Conservation (phyloP, 2,888 invertebrate species). For the Caenorhabditis macrosperma region DNA sequence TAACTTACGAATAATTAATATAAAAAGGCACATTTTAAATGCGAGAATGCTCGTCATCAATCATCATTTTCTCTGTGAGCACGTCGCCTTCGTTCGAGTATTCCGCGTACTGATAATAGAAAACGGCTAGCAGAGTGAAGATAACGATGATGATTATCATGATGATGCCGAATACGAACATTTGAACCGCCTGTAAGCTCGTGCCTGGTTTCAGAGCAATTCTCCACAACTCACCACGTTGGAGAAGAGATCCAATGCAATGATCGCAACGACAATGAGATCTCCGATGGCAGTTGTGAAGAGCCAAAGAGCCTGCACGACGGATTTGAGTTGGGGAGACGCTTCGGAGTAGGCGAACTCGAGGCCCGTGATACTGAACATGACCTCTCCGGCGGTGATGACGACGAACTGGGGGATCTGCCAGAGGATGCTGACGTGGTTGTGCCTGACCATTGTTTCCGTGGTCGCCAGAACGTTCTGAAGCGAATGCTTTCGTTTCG, state of each 20-base stretch:
- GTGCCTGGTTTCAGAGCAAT: background rate
- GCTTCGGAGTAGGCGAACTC: constrained; percentile 83
- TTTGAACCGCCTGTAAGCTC: constrained; percentile 63
- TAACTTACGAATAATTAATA: constrained; percentile 26
- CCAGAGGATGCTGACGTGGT: constrained; percentile 69
- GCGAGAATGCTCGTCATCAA: constrained; percentile 40
- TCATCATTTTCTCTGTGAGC: constrained; percentile 24
- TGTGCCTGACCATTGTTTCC: constrained; percentile 59
- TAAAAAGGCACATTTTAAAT: constrained; percentile 26
- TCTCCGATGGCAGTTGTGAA: constrained; percentile 94
- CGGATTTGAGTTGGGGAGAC: constrained; percentile 92
- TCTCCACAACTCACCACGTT: constrained; percentile 52
- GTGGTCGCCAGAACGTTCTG: constrained; percentile 35
- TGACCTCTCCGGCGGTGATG: constrained; percentile 81
- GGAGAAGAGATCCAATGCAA: constrained; percentile 57
- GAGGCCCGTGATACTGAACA: constrained; percentile 82
- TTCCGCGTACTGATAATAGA: constrained; percentile 84
- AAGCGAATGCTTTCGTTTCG: background rate
- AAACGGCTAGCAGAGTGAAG: constrained; percentile 88
- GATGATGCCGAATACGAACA: constrained; percentile 64
- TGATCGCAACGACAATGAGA: constrained; percentile 88
- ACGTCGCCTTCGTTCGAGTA: constrained; percentile 36
- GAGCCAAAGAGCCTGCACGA: constrained; percentile 92
- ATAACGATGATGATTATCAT: constrained; percentile 90
- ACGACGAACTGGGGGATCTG: constrained; percentile 81